These are phyloP conservation scores for Cyphomyrus plagiostoma DNA, from an alignment of 2,113 vertebrate species.

Conservation along the genomic window DNA sequence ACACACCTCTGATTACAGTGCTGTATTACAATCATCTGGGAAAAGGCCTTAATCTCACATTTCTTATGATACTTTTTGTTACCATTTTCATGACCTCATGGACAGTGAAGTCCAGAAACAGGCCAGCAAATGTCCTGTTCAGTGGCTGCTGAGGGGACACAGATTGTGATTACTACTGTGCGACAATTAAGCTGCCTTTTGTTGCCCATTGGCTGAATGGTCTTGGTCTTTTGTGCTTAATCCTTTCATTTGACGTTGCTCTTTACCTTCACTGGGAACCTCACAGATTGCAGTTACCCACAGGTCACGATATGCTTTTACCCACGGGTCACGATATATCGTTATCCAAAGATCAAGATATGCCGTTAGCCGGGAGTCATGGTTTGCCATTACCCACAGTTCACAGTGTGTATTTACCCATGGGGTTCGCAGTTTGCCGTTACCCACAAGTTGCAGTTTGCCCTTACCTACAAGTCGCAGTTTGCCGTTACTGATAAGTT, in stretches of 20 bases:
- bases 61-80: not conserved
- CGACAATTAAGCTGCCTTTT: not conserved
- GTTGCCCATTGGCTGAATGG: not conserved
- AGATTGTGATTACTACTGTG: not conserved
- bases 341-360: not conserved
- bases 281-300: not conserved
- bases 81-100: not conserved
- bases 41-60: not conserved
- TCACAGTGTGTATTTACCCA: not conserved
- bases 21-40: not conserved
- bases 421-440: not conserved
- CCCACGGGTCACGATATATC: not conserved
- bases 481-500: not conserved
- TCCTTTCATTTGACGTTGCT: not conserved
- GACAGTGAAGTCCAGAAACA: not conserved
- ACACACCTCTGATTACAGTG: not conserved
- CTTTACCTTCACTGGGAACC: not conserved
- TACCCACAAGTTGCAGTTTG: not conserved
- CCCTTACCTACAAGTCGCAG: fast-evolving
- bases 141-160: not conserved
- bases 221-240: not conserved
- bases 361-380: no score
- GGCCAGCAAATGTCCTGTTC: not conserved
- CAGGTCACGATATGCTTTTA: not conserved
- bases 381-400: not conserved